These are phyloP conservation scores for Perognathus longimembris DNA, from an alignment of 2,113 vertebrate genomes.

Conservation along the genomic window DNA sequence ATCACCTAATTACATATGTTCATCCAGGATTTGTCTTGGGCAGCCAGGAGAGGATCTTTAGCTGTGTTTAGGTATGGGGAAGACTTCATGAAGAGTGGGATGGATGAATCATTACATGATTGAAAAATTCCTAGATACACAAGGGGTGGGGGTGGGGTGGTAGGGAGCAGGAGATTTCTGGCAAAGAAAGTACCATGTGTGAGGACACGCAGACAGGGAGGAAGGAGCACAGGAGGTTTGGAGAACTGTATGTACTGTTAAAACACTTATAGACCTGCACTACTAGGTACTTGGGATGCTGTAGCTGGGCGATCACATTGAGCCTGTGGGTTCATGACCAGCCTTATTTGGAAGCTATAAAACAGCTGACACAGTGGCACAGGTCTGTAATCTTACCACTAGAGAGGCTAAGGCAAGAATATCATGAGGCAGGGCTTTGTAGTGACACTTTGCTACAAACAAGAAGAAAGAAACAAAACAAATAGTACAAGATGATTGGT, in stretches of 20 bases:
- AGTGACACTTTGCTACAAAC: background rate
- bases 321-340: background rate
- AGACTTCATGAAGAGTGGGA: background rate
- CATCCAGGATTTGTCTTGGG: background rate
- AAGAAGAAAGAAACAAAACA: background rate
- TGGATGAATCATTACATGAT: no score
- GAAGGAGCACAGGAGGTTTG: background rate
- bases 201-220: background rate
- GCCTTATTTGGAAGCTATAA: background rate
- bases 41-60: background rate
- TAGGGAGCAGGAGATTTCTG: background rate
- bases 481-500: background rate
- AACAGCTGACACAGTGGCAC: background rate
- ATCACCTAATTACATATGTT: background rate
- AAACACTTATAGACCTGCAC: no score
- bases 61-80: background rate
- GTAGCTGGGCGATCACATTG: background rate
- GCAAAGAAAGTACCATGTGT: constrained; percentile 2
- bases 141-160: background rate
- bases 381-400: background rate
- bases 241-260: background rate
- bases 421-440: background rate
- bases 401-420: background rate
- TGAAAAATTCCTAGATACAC: background rate
- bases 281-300: background rate